A percentile compares a stretch with the other conserved stretches of the same genome.
These are phyloP conservation scores for Toxotes chatareus DNA, from an alignment of 2,113 vertebrate genomes.

Conservation along the genomic window DNA sequence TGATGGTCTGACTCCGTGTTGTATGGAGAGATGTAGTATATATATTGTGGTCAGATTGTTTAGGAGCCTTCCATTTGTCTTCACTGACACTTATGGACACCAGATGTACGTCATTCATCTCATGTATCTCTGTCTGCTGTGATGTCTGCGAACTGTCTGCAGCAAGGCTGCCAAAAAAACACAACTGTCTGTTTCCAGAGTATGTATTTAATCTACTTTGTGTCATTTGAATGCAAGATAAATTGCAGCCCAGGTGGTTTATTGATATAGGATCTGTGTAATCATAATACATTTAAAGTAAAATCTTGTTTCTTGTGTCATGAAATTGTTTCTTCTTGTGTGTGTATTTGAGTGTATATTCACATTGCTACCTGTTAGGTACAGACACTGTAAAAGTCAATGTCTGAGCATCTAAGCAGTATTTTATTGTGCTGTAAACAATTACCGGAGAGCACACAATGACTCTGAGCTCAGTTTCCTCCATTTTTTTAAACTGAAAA, in stretches of 20 bases:
- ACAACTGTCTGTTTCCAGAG: neutral
- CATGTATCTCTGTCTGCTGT: neutral
- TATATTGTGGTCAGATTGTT: constrained; percentile 12
- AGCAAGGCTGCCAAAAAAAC: constrained; percentile 4
- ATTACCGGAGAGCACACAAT: constrained; percentile 9
- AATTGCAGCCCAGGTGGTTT: neutral
- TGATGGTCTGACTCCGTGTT: constrained; percentile 19
- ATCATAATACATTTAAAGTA: neutral
- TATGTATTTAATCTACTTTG: neutral
- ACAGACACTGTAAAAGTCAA: constrained; percentile 5
- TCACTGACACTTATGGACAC: constrained; percentile 45
- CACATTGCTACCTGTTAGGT: neutral
- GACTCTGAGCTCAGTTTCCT: constrained; percentile 32
- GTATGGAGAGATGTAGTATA: neutral
- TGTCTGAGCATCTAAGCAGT: constrained; percentile 7
- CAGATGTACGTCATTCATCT: constrained; percentile 49
- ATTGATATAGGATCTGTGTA: neutral
- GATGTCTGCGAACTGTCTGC: neutral
- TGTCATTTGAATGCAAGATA: neutral
- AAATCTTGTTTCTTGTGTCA: neutral
- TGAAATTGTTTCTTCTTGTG: neutral
- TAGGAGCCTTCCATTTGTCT: constrained; percentile 17
- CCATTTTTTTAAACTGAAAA: neutral
- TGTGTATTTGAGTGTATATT: neutral
- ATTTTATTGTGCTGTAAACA: constrained; percentile 17